Conservation (phyloP, 2,888 invertebrate genomes). For the Resseliella maxima region DNA sequence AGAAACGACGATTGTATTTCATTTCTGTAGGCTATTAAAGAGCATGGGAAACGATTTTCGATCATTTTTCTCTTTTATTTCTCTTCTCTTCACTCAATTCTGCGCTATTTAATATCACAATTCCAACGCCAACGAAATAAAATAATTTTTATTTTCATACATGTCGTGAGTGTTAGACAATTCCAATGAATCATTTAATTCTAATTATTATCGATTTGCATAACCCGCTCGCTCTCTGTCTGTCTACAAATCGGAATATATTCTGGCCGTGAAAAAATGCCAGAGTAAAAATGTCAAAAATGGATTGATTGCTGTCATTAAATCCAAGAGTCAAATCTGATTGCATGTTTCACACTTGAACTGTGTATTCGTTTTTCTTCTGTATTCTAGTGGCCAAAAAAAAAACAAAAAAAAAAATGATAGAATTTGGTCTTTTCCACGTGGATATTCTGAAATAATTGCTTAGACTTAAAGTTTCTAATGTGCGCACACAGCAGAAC, state of each 20-base stretch:
- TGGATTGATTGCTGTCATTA: conserved; percentile 8
- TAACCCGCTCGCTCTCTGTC: neutral
- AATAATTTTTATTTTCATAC: neutral
- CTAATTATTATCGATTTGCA: conserved; percentile 25
- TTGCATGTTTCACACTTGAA: conserved; percentile 47
- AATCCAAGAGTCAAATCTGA: neutral
- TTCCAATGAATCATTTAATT: neutral
- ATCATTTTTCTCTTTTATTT: neutral
- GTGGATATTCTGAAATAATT: conserved; percentile 27
- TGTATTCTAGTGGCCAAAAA: too few relatives aligned
- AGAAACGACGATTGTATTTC: neutral
- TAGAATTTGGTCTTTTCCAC: neutral
- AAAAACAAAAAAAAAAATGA: too few relatives aligned
- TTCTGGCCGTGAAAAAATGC: neutral
- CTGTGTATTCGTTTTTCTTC: neutral
- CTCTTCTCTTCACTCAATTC: neutral
- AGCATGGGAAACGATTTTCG: conserved; percentile 26
- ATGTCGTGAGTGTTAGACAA: neutral
- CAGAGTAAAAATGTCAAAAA: conserved; percentile 11
- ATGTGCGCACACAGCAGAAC: neutral
- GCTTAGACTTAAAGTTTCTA: neutral
- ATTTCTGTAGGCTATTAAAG: conserved; percentile 28
- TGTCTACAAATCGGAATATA: neutral
- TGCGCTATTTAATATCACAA: neutral
- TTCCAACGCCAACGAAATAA: neutral